Percentiles rank a stretch among this genome's conserved stretches.
Evolutionary conservation across 1,140 invertebrate genomes (phyloP).

Genomic region (Diploscapter pachys): DNA sequence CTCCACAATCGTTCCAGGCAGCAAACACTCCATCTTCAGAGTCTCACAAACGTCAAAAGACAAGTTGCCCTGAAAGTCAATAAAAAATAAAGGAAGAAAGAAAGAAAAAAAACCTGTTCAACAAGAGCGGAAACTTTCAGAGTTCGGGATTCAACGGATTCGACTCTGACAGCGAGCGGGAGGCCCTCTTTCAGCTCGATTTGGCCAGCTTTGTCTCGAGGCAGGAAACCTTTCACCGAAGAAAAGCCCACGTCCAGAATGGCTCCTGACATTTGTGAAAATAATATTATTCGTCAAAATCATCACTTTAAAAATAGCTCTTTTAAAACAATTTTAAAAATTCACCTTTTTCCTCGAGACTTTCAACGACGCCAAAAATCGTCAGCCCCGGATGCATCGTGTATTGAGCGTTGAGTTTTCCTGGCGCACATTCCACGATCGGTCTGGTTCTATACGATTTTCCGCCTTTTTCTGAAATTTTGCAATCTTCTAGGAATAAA

Average conservation of each 20-base stretch:
- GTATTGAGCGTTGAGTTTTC: conserved; percentile 43
- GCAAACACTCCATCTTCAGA: conserved; percentile 26
- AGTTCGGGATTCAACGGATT: conserved; percentile 35
- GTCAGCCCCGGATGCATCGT: conserved; percentile 37
- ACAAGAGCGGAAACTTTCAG: conserved; percentile 44
- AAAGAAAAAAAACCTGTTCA: conserved; percentile 30
- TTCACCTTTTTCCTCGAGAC: conserved; percentile 53
- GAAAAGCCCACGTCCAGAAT: conserved; percentile 47
- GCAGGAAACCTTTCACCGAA: conserved; percentile 43
- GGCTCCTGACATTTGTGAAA: conserved; percentile 29
- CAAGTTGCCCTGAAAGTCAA: conserved; percentile 15
- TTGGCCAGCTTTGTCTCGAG: conserved; percentile 38
- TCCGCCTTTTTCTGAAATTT: conserved; percentile 9
- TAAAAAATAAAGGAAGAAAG: conserved; percentile 28
- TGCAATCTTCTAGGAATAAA: conserved; percentile 7
- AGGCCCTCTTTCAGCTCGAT: conserved; percentile 38
- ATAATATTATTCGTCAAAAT: conserved; percentile 24
- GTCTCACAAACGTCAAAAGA: conserved; percentile 16
- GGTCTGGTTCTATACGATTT: conserved; percentile 10
- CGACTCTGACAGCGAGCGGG: conserved; percentile 48
- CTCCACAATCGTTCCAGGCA: conserved; percentile 52
- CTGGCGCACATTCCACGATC: conserved; percentile 42
- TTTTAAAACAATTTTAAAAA: conserved; percentile 5
- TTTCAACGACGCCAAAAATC: conserved; percentile 44
- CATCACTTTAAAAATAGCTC: conserved; percentile 10